These are phyloP conservation scores for Gambusia yucatana DNA, from an alignment of 2,797 vertebrate species.

Conservation along the genomic window DNA sequence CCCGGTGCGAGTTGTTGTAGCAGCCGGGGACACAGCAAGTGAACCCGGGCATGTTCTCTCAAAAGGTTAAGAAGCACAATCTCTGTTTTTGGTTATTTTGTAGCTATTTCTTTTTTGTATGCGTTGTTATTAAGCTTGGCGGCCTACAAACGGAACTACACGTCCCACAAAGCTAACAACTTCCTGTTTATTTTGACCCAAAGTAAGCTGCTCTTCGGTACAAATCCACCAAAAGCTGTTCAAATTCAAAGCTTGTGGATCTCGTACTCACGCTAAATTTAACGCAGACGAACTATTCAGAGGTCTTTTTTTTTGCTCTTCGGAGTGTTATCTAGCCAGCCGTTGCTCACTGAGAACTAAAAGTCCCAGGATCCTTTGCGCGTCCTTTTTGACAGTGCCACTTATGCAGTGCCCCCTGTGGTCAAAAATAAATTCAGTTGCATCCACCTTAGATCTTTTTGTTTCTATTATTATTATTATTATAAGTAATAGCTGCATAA, in stretches of 20 bases:
- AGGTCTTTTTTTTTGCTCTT: conserved; percentile 53
- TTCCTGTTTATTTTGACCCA: conserved; percentile 81
- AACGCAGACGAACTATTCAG: conserved; percentile 19
- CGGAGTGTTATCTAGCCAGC: conserved; percentile 33
- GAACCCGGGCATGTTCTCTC: conserved; percentile 91
- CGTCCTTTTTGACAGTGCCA: neutral
- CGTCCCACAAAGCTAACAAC: conserved; percentile 86
- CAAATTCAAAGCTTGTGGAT: neutral
- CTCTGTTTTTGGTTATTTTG: conserved; percentile 62
- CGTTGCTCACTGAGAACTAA: conserved; percentile 62
- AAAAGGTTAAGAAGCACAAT: neutral
- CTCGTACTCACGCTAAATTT: neutral
- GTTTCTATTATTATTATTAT: neutral
- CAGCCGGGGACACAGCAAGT: conserved; percentile 98
- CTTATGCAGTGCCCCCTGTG: conserved; percentile 38
- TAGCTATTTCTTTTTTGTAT: conserved; percentile 79
- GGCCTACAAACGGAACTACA: conserved; percentile 87
- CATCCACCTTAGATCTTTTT: neutral
- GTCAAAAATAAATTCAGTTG: conserved; percentile 8
- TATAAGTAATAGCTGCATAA: neutral
- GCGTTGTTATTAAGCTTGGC: conserved; percentile 74
- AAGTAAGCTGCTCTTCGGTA: conserved; percentile 28
- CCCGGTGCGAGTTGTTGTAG: conserved; percentile 97
- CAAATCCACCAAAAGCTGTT: conserved; percentile 1
- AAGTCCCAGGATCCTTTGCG: conserved; percentile 67